Evolutionary conservation across 2,113 vertebrate genomes (phyloP).

Genomic region (Connochaetes taurinus): DNA sequence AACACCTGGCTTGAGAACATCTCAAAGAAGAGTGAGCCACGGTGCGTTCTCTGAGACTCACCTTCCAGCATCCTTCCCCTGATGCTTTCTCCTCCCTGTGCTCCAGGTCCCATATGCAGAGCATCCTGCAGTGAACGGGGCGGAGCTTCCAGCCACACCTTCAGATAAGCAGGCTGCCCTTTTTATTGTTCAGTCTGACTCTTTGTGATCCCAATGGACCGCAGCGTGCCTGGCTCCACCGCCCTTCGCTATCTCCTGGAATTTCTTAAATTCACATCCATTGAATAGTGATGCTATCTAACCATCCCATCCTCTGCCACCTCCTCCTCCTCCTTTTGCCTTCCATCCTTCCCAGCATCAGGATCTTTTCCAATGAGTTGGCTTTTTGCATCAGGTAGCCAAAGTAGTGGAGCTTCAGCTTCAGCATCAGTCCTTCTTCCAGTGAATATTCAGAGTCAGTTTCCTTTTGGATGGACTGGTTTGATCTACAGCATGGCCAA

Average conservation of each 20-base stretch:
- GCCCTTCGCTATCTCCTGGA: neutral
- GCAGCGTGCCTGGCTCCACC: neutral
- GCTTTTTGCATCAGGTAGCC: neutral
- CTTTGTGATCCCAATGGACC: neutral
- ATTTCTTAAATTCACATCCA: neutral
- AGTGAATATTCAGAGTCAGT: neutral
- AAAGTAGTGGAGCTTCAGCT: neutral
- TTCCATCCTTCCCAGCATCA: neutral
- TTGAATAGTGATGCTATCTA: neutral
- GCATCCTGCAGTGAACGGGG: neutral
- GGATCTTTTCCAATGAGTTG: neutral
- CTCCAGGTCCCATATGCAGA: neutral
- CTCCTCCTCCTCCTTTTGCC: neutral
- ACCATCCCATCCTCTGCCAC: neutral
- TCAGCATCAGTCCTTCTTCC: neutral
- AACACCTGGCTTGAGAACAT: accelerated
- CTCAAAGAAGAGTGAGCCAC: neutral
- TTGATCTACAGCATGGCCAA: neutral
- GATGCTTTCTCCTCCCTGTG: neutral
- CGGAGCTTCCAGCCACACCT: neutral
- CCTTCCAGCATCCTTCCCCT: neutral
- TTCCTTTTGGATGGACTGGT: neutral
- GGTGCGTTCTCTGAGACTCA: neutral
- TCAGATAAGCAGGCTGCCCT: neutral
- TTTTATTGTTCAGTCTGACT: neutral